Evolutionary conservation across 92 coral and sea anemone genomes (phyloP), one percentile per base, ranked within the genome.

Genomic region (Epizoanthus ramosus): DNA sequence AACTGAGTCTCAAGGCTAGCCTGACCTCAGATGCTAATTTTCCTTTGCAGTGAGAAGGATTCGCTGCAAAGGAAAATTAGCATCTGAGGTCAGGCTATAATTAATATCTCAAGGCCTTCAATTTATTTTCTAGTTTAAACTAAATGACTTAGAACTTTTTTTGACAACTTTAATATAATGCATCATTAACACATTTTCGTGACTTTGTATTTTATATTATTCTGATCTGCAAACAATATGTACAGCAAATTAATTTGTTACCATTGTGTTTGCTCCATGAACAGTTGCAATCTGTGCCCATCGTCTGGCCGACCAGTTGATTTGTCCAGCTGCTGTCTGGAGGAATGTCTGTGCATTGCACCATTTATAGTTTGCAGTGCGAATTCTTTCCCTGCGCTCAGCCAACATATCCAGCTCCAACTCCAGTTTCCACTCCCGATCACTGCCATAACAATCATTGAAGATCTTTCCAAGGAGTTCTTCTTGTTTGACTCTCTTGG

Each of bases 401-500:
- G 80, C 85, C 54, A 92, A 57, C 47, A 92, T 56, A 24, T 95
- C 98, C 43, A 94, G 80, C 71, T 95, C 98, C 82, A 89, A 63
- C 75, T 95, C 98, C 35, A 95, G 83, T 63, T 95, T 92, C 91
- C 92, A 94, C 57, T 95, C 98, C 53, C 77, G 84, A 19, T 95
- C 98, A 47, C 98, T 95, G 6, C 98, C 98, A 75, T 95, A 95
- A 28, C 90, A 89, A 18, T 94, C 98, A 84, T 93, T 92, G 81
- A 95, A 95, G 39, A 95, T 91, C 68, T 91, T 85, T 58, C 97
- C 93, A 19, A 95, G 82, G 9, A 87, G 75, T 16, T 75, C 79
- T 79, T 95, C 96, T 28, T 92, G 93, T 43, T 89, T 89, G 7
- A 17, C 25, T 41, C 80, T 43, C 60, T 87, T 68, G 59, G 57